These are phyloP conservation scores for Hylomyscus alleni DNA, from an alignment of 2,797 vertebrate genomes.

Conservation along the genomic window DNA sequence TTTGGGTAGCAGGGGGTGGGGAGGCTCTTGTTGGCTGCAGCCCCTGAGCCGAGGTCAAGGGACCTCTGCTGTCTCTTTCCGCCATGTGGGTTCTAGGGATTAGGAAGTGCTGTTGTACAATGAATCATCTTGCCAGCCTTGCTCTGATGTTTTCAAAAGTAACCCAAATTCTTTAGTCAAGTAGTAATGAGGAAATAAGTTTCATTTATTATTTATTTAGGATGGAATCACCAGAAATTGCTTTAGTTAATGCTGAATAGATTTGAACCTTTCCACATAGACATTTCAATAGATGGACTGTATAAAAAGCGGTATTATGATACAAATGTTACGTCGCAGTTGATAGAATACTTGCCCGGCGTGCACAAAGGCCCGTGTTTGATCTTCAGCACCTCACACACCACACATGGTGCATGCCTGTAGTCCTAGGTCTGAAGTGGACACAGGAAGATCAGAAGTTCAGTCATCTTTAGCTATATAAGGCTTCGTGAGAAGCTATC, in stretches of 20 bases:
- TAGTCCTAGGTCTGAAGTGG: not conserved
- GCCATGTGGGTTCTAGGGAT: not conserved
- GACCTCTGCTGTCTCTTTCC: not conserved
- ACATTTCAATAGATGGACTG: not conserved
- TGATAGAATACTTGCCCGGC: not conserved
- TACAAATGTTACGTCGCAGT: not conserved
- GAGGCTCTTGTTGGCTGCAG: not conserved
- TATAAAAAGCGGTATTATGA: not conserved
- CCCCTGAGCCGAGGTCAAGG: not conserved
- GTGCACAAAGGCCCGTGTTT: not conserved
- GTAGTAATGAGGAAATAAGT: constrained; percentile 11
- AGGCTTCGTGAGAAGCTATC: not conserved
- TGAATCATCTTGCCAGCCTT: not conserved
- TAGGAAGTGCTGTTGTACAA: not conserved
- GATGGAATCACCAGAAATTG: not conserved
- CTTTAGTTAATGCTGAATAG: not conserved
- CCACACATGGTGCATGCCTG: not conserved
- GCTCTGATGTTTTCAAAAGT: not conserved
- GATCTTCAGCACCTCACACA: not conserved
- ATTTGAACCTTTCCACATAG: not conserved
- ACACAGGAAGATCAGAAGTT: not conserved
- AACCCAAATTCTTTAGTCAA: constrained; percentile 51
- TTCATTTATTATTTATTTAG: not conserved
- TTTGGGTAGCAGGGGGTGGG: not conserved
- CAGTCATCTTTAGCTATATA: not conserved